Evolutionary conservation across 1,140 invertebrate species (phyloP), one percentile per base, ranked within the genome.

Genomic region (Pseudomyrmex concolor): DNA sequence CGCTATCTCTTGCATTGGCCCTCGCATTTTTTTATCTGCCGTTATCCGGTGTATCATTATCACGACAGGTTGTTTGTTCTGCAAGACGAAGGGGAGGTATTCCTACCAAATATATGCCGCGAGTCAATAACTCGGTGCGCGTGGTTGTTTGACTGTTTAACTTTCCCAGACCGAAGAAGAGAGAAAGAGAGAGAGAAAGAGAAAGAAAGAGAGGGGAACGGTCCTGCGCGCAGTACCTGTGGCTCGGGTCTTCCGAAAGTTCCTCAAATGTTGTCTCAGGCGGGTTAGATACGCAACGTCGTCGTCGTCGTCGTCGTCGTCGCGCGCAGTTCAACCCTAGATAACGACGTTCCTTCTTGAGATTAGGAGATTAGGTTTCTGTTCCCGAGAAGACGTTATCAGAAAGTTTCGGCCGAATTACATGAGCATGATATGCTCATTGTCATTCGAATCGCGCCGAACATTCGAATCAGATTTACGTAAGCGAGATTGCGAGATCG

Each of bases 141-240:
- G 87, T 81, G 89, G 84, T 91, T 92, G 88, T 92, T 93, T 90
- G 90, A 92, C 89, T 94, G 93, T 94, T 94, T 94, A 88, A 94
- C 93, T 94, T 94, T 94, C 93, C 93, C 93, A 94, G 92, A 93
- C 88, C 76, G 25, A 25, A 25, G 25, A 25, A 25, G 25, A 25
- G 25, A 25, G 25, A 25, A 25, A 25, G 2, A 25, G 25, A 25
- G 25, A 25, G 25, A 25, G 25, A 25, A 25, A 25, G 25, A 25
- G 25, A 25, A 2, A 25, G 25, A 25, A 3, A 0, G 25, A 80
- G 80, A 83, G 85, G 89, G 86, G 85, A 85, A 86, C 89, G 90
- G 84, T 87, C 71, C 86, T 76, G 84, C 12, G 67, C 72, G 78
- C 73, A 66, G 90, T 91, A 91, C 92, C 91, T 92, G 89, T 89